Base-by-base conservation (phyloP, 2,888 invertebrate genomes). In the Dione juno region DNA sequence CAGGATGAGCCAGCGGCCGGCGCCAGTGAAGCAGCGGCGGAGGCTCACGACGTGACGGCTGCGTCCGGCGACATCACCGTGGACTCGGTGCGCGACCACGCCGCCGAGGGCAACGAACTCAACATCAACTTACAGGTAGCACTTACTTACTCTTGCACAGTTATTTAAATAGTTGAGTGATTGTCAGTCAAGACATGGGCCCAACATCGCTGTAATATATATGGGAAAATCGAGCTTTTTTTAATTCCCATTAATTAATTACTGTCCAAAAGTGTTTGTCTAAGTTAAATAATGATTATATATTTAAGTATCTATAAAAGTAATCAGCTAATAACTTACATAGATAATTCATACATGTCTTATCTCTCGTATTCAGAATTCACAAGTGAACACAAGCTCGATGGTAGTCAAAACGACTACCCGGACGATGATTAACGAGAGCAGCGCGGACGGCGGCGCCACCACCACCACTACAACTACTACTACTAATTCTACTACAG, bases 61-160 rank as follows among this genome's bases (percentile, higher is more conserved):
- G 94, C 84, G 81, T 95, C 86, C 78, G 98, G 96, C 16, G 98
- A 98, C 89, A 98, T 98, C 84, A 98, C 98, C 5, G 97, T 98
- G 76, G 98, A 99, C 94, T 98, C 98, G 41, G 97, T 98, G 64
- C 96, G 97, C 77, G 98, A 98, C 90, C 98, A 98, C 93, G 94
- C 97, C 52, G 80, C 76, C 53, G 92, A 96, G 5, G 78, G 81
- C 53, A 83, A 85, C 0, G 89, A 91, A 50, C 88, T 92, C 64
- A 90, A 93, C 76, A 93, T 93, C 76, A 93, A 93, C 82, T 76
- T 93, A 74, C 93, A 93, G 91, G 93, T 93, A 75, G n/a, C n/a
- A n/a, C n/a, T n/a, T n/a, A n/a, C n/a, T n/a, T n/a, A n/a, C n/a
- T n/a, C n/a, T n/a, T n/a, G n/a, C n/a, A n/a, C n/a, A n/a, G n/a